Base-by-base conservation (phyloP, 2,888 invertebrate genomes). In the Schizotus pectinicornis region DNA sequence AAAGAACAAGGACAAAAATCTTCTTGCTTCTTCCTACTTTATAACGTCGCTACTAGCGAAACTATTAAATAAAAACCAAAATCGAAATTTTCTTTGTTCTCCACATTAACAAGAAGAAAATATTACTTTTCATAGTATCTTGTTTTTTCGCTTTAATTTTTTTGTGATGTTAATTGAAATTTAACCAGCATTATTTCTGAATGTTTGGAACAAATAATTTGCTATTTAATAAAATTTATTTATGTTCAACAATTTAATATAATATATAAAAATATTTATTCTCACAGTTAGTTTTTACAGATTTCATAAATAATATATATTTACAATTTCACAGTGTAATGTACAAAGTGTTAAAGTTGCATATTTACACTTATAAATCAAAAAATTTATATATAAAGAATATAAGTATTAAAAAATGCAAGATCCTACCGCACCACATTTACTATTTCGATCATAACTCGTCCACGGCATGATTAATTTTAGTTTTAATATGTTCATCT, bases 401-500 rank as follows among this genome's bases (percentile, higher is more conserved):
- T 49, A 43, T 49, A 43, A 22, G 32, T 36, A 35, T 13, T 14
- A 54, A 43, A 53, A 35, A 46, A 55, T 11, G 35, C 36, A 45
- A 34, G 43, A 36, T 31, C 30, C 33, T 22, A 22, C 22, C 22
- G 46, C 14, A 45, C 34, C 43, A 50, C 36, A 43, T 42, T 57
- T 52, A 49, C 42, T 61, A 45, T 56, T 43, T 53, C 55, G 34
- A 67, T 69, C 69, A 69, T 68, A 69, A 69, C 39, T 69, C 69
- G 42, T 69, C 69, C 31, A 62, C 61, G 12, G 65, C 59, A 46
- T 61, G 65, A 30, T 52, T 65, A 42, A 54, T 61, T 63, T 61
- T 66, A 34, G 64, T 65, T 58, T 65, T 57, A 58, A 62, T 63
- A 38, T 51, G 56, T 49, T 54, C 59, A 39, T 48, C 53, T 39